These are phyloP conservation scores for Myiothlypis coronata DNA, from an alignment of 2,797 vertebrate species.

Conservation along the genomic window DNA sequence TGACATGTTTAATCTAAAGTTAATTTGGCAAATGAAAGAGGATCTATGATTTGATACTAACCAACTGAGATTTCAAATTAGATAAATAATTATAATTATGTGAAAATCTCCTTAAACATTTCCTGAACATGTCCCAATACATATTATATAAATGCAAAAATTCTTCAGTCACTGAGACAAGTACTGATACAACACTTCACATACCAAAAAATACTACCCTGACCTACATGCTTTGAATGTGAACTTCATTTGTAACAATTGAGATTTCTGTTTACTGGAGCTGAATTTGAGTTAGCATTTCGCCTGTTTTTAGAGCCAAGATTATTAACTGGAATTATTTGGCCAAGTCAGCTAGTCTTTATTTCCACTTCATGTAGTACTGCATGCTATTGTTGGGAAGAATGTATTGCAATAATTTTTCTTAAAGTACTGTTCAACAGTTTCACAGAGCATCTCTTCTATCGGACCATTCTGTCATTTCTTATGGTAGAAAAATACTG, in stretches of 20 bases:
- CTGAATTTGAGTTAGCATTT: not conserved
- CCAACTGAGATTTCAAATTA: not conserved
- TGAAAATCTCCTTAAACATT: not conserved
- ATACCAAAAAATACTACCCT: not conserved
- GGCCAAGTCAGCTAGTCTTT: not conserved
- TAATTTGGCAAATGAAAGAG: not conserved
- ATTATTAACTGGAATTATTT: not conserved
- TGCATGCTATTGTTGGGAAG: not conserved
- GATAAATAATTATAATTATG: not conserved
- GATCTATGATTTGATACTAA: not conserved
- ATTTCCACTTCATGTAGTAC: not conserved
- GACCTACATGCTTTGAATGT: not conserved
- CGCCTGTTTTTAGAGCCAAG: not conserved
- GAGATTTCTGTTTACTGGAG: not conserved
- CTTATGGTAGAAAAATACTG: not conserved
- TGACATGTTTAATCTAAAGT: not conserved
- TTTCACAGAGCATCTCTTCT: not conserved
- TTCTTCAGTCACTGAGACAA: not conserved
- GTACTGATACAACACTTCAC: not conserved
- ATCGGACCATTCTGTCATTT: not conserved
- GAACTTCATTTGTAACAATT: not conserved
- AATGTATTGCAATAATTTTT: not conserved
- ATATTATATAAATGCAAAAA: not conserved
- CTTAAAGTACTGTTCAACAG: not conserved
- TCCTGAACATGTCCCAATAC: not conserved